Base-by-base conservation (phyloP, 2,113 vertebrate genomes). In the Polyodon spathula region DNA sequence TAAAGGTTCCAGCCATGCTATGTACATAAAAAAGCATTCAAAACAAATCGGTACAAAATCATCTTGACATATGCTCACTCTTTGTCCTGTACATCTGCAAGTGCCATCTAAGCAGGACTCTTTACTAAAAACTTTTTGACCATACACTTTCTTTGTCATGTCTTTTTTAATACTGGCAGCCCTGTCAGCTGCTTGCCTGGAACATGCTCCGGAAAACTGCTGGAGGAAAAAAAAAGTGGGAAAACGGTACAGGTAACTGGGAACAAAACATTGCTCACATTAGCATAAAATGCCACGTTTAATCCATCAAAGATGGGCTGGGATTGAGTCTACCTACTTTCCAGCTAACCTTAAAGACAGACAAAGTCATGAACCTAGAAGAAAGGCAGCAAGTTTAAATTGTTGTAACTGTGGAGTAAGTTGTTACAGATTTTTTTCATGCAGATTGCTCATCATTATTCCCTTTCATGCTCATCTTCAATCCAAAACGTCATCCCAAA, bases 221-320 rank as follows among this genome's bases (percentile, higher is more conserved):
- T 27, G 27, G 27, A 27, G 27, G 37, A 43, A 64, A 50, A 63
- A 37, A 44, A 64, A 50, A 63, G 11, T 70, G 56, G 43, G 44
- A 39, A 65, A 67, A 69, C 66, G 56, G 48, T 38, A 68, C 63
- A 48, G 68, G 63, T 71, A 69, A 75, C 73, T 70, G 40, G 37
- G 69, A 37, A 80, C 72, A 83, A 84, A 87, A 78, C 70, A 79
- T 72, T 71, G 82, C 81, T 79, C 65, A 66, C 86, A 92, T 93
- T 93, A 91, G 80, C 88, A 90, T 92, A 90, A 27, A 84, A 79
- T 88, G 89, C 89, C 90, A 86, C 86, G 84, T 91, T 89, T 85
- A 81, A 92, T 93, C 86, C 83, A 78, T 91, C 89, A 88, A 76
- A 68, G 69, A 64, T 69, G 69, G 72, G 81, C 76, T 86, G 78